A percentile compares a stretch with the other conserved stretches of the same genome.
These are phyloP conservation scores for Fringilla coelebs DNA, from an alignment of 2,797 vertebrate genomes.

Conservation along the genomic window DNA sequence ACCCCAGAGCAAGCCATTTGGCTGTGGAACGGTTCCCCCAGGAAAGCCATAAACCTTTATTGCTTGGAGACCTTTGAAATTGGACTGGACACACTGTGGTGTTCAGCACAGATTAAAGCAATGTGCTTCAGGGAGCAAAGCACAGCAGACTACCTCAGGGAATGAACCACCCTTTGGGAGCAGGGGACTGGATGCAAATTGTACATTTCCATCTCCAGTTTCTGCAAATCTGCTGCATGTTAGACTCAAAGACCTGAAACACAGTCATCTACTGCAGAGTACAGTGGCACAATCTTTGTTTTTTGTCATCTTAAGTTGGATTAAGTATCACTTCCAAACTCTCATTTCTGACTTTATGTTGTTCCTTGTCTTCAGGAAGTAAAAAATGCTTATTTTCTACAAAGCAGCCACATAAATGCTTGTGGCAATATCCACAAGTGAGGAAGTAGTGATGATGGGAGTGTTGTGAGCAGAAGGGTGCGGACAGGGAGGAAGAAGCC, in stretches of 20 bases:
- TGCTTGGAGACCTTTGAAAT: constrained; percentile 8
- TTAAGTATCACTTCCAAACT: background rate
- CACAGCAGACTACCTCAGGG: background rate
- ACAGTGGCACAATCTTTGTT: background rate
- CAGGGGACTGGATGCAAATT: background rate
- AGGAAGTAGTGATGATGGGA: background rate
- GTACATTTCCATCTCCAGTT: background rate
- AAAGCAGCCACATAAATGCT: background rate
- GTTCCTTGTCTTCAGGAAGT: background rate
- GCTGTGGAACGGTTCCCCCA: background rate
- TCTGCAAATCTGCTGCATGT: background rate
- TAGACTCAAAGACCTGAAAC: background rate
- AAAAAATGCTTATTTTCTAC: background rate
- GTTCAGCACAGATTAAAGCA: background rate
- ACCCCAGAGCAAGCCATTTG: background rate
- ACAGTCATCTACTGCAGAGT: background rate
- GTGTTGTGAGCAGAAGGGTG: background rate
- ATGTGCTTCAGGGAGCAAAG: background rate
- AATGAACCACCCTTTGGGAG: accelerated
- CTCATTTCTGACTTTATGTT: background rate
- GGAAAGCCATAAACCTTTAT: constrained; percentile 28
- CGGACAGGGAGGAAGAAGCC: background rate
- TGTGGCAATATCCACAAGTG: background rate
- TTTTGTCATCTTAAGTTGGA: background rate
- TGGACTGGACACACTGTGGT: background rate